Evolutionary conservation across 2,888 invertebrate genomes (phyloP), one percentile per base, ranked within the genome.

Genomic region (Ischnura elegans): DNA sequence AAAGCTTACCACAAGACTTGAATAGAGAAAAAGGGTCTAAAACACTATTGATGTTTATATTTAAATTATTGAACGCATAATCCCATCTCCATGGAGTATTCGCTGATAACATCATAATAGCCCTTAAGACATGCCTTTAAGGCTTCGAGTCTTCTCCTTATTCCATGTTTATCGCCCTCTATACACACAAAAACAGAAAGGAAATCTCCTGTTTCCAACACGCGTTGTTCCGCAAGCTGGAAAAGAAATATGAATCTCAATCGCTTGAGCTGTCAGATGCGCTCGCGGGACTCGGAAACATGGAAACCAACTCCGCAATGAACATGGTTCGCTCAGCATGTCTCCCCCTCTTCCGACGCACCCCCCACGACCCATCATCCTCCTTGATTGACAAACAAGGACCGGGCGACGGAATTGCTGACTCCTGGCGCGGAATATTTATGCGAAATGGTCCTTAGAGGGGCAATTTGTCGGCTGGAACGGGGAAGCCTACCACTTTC

Each of bases 321-420:
- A 90, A 90, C 90, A 90, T 21, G 90, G 90, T 21, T 1, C 61
- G 4, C 61, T n/a, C 61, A 5, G 36, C 25, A 36, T 36, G 76
- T 13, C 36, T 29, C 66, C 66, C 13, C n/a, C 29, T 29, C 66
- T 29, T 13, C 76, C 61, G 16, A 25, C 21, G 61, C 61, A 61
- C 6, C 8, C 19, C 61, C 8, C 61, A 3, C 61, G 55, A n/a
- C 51, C 29, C 87, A 51, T 13, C 55, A 29, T 29, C 21, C 42
- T n/a, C 90, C 21, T 25, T 25, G 90, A 90, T 61, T 90, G 90
- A 90, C 90, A 66, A 90, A 90, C 55, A 51, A 55, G 90, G 43
- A 43, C 43, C 43, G 36, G 25, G n/a, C 25, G 45, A 25, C 43
- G 36, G 42, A 10, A 55, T 19, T 10, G 25, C 25, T 13, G 42